Evolutionary conservation across 1,140 invertebrate genomes (phyloP).

Genomic region (Achatina immaculata): DNA sequence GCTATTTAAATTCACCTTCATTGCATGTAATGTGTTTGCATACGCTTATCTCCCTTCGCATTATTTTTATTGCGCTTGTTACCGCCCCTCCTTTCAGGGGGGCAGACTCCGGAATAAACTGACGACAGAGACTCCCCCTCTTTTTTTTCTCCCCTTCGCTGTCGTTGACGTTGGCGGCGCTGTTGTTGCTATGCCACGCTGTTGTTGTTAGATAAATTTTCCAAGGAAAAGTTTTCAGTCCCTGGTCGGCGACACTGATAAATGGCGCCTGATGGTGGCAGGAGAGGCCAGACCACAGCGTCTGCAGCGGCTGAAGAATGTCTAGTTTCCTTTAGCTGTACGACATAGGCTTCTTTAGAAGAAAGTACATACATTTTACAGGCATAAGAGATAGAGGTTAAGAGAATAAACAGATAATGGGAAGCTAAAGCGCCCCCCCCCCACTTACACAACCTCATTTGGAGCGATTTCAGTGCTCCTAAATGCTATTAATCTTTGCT

Average conservation of each 20-base stretch:
- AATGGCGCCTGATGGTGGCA: background rate
- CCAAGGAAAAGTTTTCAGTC: background rate
- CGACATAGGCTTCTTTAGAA: too few species aligned
- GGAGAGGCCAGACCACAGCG: too few species aligned
- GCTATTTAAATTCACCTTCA: background rate
- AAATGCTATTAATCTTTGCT: too few species aligned
- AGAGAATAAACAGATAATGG: too few species aligned
- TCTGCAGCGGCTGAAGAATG: too few species aligned
- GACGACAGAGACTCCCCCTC: background rate
- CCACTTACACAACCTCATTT: too few species aligned
- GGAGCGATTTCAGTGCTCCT: too few species aligned
- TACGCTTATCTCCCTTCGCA: background rate
- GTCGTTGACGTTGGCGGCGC: background rate
- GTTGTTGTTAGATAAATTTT: conserved; percentile 7
- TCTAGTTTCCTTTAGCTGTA: too few species aligned
- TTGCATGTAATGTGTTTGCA: background rate
- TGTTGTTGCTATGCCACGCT: background rate
- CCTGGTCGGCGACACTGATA: conserved; percentile 8
- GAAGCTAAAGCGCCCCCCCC: too few species aligned
- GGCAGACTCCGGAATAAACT: background rate
- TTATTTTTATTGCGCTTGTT: background rate
- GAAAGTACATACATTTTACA: too few species aligned
- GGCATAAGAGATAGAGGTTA: too few species aligned
- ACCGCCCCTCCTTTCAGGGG: background rate
- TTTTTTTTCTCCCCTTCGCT: too few species aligned